Evolutionary conservation across 2,113 vertebrate species (phyloP).

Genomic region (Piprites chloris): DNA sequence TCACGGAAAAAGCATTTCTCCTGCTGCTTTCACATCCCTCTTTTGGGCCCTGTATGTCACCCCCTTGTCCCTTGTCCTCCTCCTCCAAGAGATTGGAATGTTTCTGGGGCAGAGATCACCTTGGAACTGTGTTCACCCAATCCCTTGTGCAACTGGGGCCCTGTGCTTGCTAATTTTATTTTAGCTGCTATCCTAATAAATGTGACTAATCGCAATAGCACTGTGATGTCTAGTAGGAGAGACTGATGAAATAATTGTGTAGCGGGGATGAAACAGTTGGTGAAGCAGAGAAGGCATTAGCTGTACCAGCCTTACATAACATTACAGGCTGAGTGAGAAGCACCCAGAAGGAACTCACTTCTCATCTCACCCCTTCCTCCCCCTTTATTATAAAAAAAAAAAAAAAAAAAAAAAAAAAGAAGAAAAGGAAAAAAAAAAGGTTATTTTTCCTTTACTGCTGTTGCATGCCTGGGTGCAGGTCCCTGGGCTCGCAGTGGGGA

Average conservation of each 20-base stretch:
- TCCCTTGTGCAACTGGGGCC: not conserved
- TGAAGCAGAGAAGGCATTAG: constrained; percentile 36
- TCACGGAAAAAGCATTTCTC: not conserved
- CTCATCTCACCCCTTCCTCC: constrained; percentile 25
- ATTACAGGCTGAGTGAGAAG: constrained; percentile 48
- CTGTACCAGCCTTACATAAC: constrained; percentile 57
- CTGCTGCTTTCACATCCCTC: not conserved
- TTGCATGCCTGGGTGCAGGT: not conserved
- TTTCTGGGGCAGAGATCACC: not conserved
- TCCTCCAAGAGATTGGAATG: not conserved
- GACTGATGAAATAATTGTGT: constrained; percentile 57
- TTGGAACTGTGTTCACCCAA: not conserved
- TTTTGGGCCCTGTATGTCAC: not conserved
- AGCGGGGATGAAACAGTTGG: constrained; percentile 28
- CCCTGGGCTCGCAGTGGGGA: not conserved
- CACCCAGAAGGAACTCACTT: constrained; percentile 28
- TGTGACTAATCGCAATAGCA: not conserved
- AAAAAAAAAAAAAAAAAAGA: rapidly evolving
- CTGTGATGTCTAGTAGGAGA: constrained; percentile 48
- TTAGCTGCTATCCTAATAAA: not conserved
- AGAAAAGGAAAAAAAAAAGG: not conserved
- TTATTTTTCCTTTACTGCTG: not conserved
- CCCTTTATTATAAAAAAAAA: not conserved
- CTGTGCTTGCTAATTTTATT: not conserved
- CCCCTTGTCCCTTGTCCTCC: not conserved